A percentile compares a stretch with the other conserved stretches of the same genome.
Conservation (phyloP, 2,113 vertebrate genomes). For the Caranx ignobilis region DNA sequence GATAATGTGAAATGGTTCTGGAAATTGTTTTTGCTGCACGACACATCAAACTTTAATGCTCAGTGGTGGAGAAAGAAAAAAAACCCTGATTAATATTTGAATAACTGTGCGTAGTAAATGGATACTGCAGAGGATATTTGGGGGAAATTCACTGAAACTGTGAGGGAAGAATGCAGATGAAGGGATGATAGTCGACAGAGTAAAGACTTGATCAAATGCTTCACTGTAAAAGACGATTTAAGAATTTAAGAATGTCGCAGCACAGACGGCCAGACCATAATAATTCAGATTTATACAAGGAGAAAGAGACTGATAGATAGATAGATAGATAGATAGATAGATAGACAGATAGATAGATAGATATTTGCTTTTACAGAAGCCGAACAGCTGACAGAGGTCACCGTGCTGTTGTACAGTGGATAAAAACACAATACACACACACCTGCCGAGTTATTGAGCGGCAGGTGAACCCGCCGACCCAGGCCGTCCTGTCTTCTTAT, state of each 20-base stretch:
- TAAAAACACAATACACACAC: constrained; percentile 6
- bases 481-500: background rate
- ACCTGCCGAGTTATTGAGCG: constrained; percentile 28
- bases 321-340: no score
- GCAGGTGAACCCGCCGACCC: constrained; percentile 2
- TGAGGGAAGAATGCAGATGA: background rate
- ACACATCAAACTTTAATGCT: constrained; percentile 4
- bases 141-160: background rate
- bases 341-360: no score
- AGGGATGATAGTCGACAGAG: background rate
- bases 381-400: no score
- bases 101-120: background rate
- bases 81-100: constrained; percentile 7
- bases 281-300: background rate
- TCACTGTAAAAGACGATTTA: background rate
- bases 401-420: no score
- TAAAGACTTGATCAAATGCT: background rate
- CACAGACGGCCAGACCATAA: background rate
- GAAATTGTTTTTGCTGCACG: constrained; percentile 28
- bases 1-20: constrained; percentile 9
- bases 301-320: background rate
- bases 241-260: background rate
- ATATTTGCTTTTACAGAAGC: no score
- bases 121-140: background rate
- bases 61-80: background rate